These are phyloP conservation scores for Holothuria glaberrima DNA, from an alignment of 35 echinoderm and acorn worm species.

Conservation along the genomic window DNA sequence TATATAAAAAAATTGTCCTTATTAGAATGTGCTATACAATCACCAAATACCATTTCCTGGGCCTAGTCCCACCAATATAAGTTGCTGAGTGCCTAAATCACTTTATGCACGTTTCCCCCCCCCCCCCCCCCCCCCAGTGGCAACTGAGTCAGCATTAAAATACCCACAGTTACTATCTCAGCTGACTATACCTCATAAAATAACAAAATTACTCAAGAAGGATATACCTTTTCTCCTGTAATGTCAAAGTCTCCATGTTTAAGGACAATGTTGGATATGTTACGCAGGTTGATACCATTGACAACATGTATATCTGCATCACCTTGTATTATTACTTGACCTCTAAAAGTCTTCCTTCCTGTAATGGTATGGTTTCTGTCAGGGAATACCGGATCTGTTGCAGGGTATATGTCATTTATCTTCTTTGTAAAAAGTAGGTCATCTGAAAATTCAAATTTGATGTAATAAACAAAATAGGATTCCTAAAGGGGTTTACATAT, in stretches of 20 bases:
- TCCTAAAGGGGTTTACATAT: too few relatives aligned
- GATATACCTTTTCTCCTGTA: conserved; percentile 30
- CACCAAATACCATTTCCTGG: too few relatives aligned
- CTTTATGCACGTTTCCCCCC: too few relatives aligned
- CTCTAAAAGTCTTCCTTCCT: conserved; percentile 10
- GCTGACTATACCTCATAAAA: too few relatives aligned
- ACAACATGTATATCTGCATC: conserved; percentile 9
- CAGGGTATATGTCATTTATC: conserved; percentile 54
- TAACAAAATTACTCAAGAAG: neutral
- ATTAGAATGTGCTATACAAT: too few relatives aligned
- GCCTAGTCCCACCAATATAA: too few relatives aligned
- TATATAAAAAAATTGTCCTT: too few relatives aligned
- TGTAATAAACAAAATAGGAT: too few relatives aligned
- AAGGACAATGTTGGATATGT: conserved; percentile 24
- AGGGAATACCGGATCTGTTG: conserved; percentile 10
- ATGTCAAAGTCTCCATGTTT: conserved; percentile 10
- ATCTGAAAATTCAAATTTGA: neutral
- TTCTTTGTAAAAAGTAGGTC: neutral
- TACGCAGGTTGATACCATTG: conserved; percentile 44
- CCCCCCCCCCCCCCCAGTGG: too few relatives aligned
- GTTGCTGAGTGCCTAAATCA: too few relatives aligned
- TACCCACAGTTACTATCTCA: too few relatives aligned
- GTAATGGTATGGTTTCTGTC: conserved; percentile 52
- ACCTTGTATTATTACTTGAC: neutral
- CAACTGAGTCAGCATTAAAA: too few relatives aligned